Conservation (phyloP, 2,888 invertebrate species). For the Drosophila demipolita region DNA sequence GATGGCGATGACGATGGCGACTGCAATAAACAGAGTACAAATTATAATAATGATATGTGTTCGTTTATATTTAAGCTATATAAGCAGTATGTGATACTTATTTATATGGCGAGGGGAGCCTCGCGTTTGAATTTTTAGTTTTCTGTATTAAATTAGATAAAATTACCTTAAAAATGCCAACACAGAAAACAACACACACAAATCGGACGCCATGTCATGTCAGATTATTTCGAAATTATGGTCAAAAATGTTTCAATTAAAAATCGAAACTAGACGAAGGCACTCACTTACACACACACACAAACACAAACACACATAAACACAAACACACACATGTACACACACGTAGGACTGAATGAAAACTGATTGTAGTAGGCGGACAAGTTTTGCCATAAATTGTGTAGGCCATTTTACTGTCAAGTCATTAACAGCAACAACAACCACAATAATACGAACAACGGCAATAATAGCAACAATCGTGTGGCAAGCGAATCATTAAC, state of each 20-base stretch:
- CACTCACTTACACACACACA: conserved; percentile 29
- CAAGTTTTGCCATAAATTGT: conserved; percentile 79
- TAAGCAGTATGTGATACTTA: conserved; percentile 23
- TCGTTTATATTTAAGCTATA: conserved; percentile 21
- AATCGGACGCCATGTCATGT: conserved; percentile 75
- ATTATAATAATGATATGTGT: conserved; percentile 69
- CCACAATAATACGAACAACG: conserved; percentile 22
- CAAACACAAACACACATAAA: conserved; percentile 16
- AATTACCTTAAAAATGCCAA: conserved; percentile 53
- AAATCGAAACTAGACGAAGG: conserved; percentile 59
- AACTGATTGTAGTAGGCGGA: conserved; percentile 78
- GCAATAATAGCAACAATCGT: conserved; percentile 36
- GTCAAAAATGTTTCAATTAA: conserved; percentile 80
- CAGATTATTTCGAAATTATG: conserved; percentile 78
- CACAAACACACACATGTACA: conserved; percentile 6
- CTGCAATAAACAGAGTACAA: conserved; percentile 68
- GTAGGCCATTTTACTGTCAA: conserved; percentile 78
- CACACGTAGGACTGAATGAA: conserved; percentile 54
- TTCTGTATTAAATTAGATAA: conserved; percentile 71
- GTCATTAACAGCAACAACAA: conserved; percentile 70
- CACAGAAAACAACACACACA: conserved; percentile 12
- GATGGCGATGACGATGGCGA: conserved; percentile 32
- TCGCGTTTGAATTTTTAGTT: conserved; percentile 35
- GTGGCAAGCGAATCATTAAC: conserved; percentile 70
- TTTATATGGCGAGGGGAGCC: conserved; percentile 6